phyloP scores from a whole-genome alignment of 2,113 vertebrate species.

The Menidia beryllina region DNA sequence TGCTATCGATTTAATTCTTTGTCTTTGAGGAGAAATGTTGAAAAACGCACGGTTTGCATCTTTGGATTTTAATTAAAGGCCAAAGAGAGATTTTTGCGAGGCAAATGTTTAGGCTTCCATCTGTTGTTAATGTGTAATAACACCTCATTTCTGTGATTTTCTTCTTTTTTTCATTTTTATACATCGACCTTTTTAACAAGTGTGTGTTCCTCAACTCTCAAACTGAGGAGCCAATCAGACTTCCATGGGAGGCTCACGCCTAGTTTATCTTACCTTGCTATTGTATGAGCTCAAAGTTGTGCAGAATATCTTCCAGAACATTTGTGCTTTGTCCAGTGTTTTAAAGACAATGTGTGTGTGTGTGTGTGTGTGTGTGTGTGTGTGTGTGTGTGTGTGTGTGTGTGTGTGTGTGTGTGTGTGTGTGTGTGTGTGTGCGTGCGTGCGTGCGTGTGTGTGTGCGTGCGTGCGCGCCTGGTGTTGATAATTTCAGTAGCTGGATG shows the following conservation, averaged over 20 bases:
- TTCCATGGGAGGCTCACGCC: slow-evolving; percentile 4
- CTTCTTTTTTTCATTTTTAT: neutral
- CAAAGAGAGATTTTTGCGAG: slow-evolving; percentile 29
- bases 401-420: too few species aligned
- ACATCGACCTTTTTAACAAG: slow-evolving; percentile 22
- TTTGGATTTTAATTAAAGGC: slow-evolving; percentile 36
- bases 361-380: too few species aligned
- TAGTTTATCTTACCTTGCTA: slow-evolving; percentile 15
- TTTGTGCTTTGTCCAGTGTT: slow-evolving; percentile 16
- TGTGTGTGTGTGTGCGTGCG: slow-evolving; percentile 1
- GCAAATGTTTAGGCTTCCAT: slow-evolving; percentile 21
- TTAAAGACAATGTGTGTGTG: slow-evolving; percentile 19
- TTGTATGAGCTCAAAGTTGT: slow-evolving; percentile 26
- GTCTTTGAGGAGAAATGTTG: neutral
- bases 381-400: too few species aligned
- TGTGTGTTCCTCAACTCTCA: slow-evolving; percentile 17
- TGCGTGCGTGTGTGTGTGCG: too few species aligned
- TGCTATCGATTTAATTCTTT: slow-evolving; percentile 34
- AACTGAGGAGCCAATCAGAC: slow-evolving; percentile 11
- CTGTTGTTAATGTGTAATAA: slow-evolving; percentile 27
- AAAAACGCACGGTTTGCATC: slow-evolving; percentile 33
- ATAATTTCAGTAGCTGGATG: slow-evolving; percentile 24
- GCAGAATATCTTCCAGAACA: slow-evolving; percentile 45
- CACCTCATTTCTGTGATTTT: slow-evolving; percentile 9
- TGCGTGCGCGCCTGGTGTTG: neutral